phyloP scores from a whole-genome alignment of 2,797 vertebrate genomes.

The Chromis chromis region DNA sequence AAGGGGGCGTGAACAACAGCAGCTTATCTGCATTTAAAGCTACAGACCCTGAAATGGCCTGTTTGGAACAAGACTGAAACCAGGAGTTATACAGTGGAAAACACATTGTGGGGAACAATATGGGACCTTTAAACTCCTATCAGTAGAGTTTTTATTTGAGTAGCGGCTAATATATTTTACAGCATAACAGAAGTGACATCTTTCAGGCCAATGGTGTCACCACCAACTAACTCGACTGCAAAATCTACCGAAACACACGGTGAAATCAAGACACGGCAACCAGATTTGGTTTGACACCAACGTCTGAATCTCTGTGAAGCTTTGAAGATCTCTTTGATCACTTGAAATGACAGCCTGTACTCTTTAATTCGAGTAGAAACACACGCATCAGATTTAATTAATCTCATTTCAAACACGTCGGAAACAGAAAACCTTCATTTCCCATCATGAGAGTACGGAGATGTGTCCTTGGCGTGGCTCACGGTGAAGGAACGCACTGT shows the following conservation, averaged over 20 bases:
- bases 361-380: conserved; percentile 21
- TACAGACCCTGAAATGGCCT: too few species aligned
- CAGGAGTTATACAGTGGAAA: too few species aligned
- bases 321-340: conserved; percentile 11
- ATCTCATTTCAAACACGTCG: conserved; percentile 17
- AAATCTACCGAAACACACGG: not conserved
- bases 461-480: not conserved
- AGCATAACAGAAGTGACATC: too few species aligned
- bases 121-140: too few species aligned
- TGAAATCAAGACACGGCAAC: not conserved
- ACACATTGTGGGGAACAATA: too few species aligned
- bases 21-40: too few species aligned
- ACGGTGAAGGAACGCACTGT: not conserved
- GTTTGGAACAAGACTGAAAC: too few species aligned
- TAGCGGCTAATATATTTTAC: too few species aligned
- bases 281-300: conserved; percentile 9
- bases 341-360: not conserved
- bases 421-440: conserved; percentile 12
- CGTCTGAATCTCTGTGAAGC: conserved; percentile 21
- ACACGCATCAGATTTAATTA: not conserved
- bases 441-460: conserved; percentile 3
- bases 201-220: not conserved
- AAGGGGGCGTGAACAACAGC: too few species aligned
- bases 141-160: too few species aligned
- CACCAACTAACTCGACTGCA: not conserved